These are phyloP conservation scores for Dryococelus australis DNA, from an alignment of 2,888 invertebrate species.

Conservation along the genomic window DNA sequence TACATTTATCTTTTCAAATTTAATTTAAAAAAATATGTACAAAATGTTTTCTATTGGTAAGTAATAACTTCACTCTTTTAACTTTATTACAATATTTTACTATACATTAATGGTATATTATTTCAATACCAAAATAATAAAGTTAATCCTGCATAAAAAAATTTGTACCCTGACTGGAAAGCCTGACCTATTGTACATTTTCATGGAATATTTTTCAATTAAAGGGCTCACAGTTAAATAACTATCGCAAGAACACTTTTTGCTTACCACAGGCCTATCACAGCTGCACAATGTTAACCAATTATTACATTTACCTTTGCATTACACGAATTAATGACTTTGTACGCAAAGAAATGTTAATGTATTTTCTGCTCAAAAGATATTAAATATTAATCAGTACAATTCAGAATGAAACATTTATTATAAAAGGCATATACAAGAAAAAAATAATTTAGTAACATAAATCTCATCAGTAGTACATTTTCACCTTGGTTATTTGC, in stretches of 20 bases:
- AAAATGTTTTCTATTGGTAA: not conserved
- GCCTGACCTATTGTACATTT: not conserved
- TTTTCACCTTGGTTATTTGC: not conserved
- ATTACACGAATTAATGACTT: not conserved
- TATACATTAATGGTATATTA: not conserved
- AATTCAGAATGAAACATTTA: not conserved
- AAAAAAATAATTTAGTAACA: not conserved
- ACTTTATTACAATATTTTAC: conserved; percentile 6
- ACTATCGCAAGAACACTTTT: not conserved
- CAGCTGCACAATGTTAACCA: not conserved
- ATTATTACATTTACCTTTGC: not conserved
- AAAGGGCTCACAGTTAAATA: not conserved
- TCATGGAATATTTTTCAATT: not conserved
- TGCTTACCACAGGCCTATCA: not conserved
- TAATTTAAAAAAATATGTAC: not conserved
- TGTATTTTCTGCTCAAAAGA: not conserved
- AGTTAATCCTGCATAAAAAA: not conserved
- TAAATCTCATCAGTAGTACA: not conserved
- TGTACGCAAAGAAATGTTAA: not conserved
- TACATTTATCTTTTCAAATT: not conserved
- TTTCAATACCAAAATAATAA: not conserved
- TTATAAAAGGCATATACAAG: not conserved
- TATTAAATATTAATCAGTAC: not conserved
- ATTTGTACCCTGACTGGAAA: not conserved
- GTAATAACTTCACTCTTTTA: not conserved